These are phyloP conservation scores for Sebastes nivosus DNA, from an alignment of 2,797 vertebrate genomes.

Conservation along the genomic window DNA sequence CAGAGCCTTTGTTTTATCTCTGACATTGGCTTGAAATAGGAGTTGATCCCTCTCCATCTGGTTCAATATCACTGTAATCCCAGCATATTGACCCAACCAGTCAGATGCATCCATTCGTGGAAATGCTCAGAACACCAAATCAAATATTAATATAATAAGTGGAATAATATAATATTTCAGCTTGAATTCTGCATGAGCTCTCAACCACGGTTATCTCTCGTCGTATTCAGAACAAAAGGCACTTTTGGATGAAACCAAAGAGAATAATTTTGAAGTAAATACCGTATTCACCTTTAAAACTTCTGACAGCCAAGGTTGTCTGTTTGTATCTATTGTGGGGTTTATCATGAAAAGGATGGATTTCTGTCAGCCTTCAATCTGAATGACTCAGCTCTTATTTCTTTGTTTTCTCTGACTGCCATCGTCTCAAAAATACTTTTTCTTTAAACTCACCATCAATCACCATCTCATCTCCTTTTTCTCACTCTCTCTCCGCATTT, in stretches of 20 bases:
- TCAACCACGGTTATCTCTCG: background rate
- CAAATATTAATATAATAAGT: background rate
- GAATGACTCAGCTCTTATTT: background rate
- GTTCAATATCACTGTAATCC: background rate
- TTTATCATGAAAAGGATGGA: background rate
- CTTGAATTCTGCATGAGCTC: background rate
- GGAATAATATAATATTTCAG: background rate
- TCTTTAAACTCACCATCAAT: background rate
- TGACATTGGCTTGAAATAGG: background rate
- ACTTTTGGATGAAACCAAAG: background rate
- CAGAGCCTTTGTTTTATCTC: background rate
- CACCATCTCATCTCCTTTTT: background rate
- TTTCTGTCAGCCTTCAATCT: background rate
- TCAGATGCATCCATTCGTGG: too few species aligned
- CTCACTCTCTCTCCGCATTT: background rate
- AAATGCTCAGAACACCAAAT: background rate
- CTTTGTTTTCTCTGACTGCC: background rate
- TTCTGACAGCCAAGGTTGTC: background rate
- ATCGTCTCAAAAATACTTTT: background rate
- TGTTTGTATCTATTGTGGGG: background rate
- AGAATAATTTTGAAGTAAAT: background rate
- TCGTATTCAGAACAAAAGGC: background rate
- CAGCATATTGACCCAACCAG: background rate
- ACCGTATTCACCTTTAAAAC: background rate
- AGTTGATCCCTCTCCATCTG: background rate